Evolutionary conservation across 2,797 vertebrate species (phyloP).

Genomic region (Podarcis siculus): DNA sequence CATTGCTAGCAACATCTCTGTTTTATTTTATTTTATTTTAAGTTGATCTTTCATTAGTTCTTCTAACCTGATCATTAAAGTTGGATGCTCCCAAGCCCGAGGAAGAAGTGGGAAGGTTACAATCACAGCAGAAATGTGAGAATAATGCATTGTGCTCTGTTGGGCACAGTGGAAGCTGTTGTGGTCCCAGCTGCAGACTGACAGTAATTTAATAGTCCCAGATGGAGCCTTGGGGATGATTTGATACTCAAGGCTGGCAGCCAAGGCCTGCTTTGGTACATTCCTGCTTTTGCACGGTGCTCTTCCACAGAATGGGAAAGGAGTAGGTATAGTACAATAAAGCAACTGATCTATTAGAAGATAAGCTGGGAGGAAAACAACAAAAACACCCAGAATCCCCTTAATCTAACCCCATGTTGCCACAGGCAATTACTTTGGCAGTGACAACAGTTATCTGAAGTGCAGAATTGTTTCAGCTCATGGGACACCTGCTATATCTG

Average conservation of each 20-base stretch:
- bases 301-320: slow-evolving; percentile 62
- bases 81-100: background rate
- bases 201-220: slow-evolving; percentile 73
- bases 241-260: slow-evolving; percentile 76
- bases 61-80: slow-evolving; percentile 16
- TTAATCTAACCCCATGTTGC: slow-evolving; percentile 80
- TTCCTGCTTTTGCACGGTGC: slow-evolving; percentile 55
- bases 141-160: slow-evolving; percentile 37
- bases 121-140: slow-evolving; percentile 50
- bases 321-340: slow-evolving; percentile 66
- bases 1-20: background rate
- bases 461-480: slow-evolving; percentile 70
- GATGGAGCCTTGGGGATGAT: slow-evolving; percentile 68
- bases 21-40: background rate
- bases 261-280: slow-evolving; percentile 49
- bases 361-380: slow-evolving; percentile 78
- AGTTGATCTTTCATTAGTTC: background rate
- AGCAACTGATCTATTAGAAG: slow-evolving; percentile 81
- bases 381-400: slow-evolving; percentile 77
- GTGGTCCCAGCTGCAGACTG: slow-evolving; percentile 74
- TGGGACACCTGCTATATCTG: slow-evolving; percentile 74
- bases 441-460: slow-evolving; percentile 69
- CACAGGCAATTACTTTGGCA: slow-evolving; percentile 78
- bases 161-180: slow-evolving; percentile 61
- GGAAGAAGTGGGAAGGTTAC: background rate